Evolutionary conservation across 1,140 invertebrate genomes (phyloP).

Genomic region (Bilobella aurantiaca): DNA sequence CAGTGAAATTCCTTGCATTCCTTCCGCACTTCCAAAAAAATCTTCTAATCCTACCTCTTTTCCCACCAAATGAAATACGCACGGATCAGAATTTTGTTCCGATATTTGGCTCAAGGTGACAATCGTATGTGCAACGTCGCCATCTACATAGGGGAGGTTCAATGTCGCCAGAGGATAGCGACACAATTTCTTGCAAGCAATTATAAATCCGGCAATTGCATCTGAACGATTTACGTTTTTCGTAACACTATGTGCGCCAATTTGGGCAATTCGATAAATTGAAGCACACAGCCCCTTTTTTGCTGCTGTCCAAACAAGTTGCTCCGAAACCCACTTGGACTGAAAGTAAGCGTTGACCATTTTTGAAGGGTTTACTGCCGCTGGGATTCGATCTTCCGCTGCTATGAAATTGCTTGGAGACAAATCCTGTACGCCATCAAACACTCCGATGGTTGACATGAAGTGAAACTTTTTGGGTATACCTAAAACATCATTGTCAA

Average conservation of each 20-base stretch:
- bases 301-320: not conserved
- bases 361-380: not conserved
- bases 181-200: not conserved
- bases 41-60: not conserved
- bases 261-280: not conserved
- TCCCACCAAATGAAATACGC: not conserved
- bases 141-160: not conserved
- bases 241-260: not conserved
- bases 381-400: not conserved
- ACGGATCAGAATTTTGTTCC: not conserved
- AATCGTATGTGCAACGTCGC: not conserved
- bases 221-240: not conserved
- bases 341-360: not conserved
- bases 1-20: not conserved
- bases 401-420: not conserved
- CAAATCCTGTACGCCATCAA: not conserved
- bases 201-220: not conserved
- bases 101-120: not conserved
- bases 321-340: conserved; percentile 3
- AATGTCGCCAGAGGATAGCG: not conserved
- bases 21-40: not conserved
- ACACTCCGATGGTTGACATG: conserved; percentile 3
- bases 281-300: not conserved
- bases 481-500: too few species aligned
- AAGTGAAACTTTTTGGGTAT: not conserved